A percentile compares a stretch with the other conserved stretches of the same genome.
These are phyloP conservation scores for Thumatha senex DNA, from an alignment of 2,888 invertebrate genomes.

Conservation along the genomic window DNA sequence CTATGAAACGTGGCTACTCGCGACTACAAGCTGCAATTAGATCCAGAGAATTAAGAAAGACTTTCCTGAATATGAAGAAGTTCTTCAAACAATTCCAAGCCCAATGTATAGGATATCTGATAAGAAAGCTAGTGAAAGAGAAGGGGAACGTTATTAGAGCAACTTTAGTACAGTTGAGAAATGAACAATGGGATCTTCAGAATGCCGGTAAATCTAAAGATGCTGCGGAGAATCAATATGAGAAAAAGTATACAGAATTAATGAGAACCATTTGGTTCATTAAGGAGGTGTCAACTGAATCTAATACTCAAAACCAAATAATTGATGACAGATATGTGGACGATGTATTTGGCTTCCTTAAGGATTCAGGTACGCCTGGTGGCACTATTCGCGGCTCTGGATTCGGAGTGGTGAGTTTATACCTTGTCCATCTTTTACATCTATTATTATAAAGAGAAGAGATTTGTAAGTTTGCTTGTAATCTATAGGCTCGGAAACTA, in stretches of 20 bases:
- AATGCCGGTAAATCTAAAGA: conserved; percentile 86
- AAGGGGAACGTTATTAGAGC: conserved; percentile 82
- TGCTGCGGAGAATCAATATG: conserved; percentile 87
- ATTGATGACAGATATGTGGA: conserved; percentile 85
- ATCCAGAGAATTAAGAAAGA: conserved; percentile 88
- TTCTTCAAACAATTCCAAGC: conserved; percentile 90
- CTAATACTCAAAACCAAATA: conserved; percentile 66
- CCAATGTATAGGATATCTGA: conserved; percentile 88
- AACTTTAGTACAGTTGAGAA: conserved; percentile 53
- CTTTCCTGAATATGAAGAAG: conserved; percentile 87
- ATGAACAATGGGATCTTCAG: conserved; percentile 83
- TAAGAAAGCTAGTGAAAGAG: conserved; percentile 85
- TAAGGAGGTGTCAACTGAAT: conserved; percentile 82
- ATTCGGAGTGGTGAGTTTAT: conserved; percentile 67
- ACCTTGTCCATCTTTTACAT: background rate
- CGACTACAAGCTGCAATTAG: conserved; percentile 93
- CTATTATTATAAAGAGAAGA: no score
- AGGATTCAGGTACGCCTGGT: conserved; percentile 78
- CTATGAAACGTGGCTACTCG: conserved; percentile 90
- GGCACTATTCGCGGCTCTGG: conserved; percentile 78
- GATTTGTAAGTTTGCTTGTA: no score
- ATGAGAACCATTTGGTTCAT: conserved; percentile 81
- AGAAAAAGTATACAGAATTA: conserved; percentile 84
- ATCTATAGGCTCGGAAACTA: no score
- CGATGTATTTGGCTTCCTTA: conserved; percentile 87